Conservation (phyloP, 2,797 vertebrate genomes). For the Myripristis jacobus region DNA sequence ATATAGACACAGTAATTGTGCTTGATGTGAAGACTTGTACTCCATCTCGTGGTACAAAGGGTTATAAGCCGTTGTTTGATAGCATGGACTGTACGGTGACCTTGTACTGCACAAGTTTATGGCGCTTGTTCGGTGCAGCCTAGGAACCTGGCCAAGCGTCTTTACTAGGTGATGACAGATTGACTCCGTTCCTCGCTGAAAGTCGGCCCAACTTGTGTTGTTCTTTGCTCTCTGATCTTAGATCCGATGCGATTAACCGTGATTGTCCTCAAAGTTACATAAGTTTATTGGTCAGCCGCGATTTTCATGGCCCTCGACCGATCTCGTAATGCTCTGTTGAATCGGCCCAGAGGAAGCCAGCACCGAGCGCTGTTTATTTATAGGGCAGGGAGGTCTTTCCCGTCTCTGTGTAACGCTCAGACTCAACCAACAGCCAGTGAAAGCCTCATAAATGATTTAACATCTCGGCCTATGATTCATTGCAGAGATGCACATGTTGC, state of each 20-base stretch:
- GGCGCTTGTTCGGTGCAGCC: slow-evolving; percentile 7
- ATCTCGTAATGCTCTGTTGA: slow-evolving; percentile 43
- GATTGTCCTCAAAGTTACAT: slow-evolving; percentile 38
- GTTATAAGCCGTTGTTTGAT: neutral
- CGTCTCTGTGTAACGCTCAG: slow-evolving; percentile 42
- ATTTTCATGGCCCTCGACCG: slow-evolving; percentile 21
- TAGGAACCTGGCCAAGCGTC: no score
- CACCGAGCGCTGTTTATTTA: slow-evolving; percentile 72
- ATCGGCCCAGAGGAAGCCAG: slow-evolving; percentile 65
- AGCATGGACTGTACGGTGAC: slow-evolving; percentile 9
- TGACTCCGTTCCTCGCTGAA: slow-evolving; percentile 5
- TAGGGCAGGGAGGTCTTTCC: slow-evolving; percentile 67
- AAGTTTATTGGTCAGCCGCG: slow-evolving; percentile 44
- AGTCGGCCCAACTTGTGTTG: neutral
- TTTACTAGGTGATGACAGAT: slow-evolving; percentile 40
- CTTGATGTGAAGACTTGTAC: neutral
- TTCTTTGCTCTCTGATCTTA: slow-evolving; percentile 37
- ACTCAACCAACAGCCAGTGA: slow-evolving; percentile 56
- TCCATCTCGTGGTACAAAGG: neutral
- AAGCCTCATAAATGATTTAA: slow-evolving; percentile 73
- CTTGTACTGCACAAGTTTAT: slow-evolving; percentile 38
- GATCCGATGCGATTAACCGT: slow-evolving; percentile 44
- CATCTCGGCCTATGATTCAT: slow-evolving; percentile 62
- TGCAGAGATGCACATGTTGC: slow-evolving; percentile 47
- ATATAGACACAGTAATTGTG: no score